Percentiles rank a stretch among this genome's conserved stretches.
Conservation (phyloP, 92 coral and sea anemone genomes). For the Pocillopora grandis region DNA sequence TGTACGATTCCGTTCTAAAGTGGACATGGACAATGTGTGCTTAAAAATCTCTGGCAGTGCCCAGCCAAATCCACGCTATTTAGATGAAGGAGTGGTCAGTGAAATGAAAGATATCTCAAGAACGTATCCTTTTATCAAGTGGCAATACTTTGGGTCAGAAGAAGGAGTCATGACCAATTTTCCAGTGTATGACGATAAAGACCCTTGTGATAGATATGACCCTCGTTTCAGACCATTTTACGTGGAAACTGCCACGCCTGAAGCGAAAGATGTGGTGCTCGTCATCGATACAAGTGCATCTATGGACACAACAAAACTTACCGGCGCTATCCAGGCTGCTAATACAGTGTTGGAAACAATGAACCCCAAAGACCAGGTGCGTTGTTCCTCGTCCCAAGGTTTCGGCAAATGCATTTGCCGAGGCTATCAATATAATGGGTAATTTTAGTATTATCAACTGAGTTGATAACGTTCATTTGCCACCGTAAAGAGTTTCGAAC, state of each 20-base stretch:
- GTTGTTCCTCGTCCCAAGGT: neutral
- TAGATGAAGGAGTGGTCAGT: constrained; percentile 6
- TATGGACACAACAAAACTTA: constrained; percentile 39
- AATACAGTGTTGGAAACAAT: constrained; percentile 51
- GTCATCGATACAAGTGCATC: constrained; percentile 66
- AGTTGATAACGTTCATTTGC: no score
- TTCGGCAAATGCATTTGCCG: neutral
- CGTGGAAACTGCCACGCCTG: constrained; percentile 60
- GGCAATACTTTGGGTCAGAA: constrained; percentile 73
- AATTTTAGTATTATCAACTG: no score
- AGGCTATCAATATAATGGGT: no score
- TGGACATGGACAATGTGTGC: constrained; percentile 25
- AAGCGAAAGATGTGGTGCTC: constrained; percentile 61
- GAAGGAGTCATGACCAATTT: constrained; percentile 47
- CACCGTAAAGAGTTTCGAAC: no score
- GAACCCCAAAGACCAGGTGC: constrained; percentile 66
- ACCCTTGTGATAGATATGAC: constrained; percentile 34
- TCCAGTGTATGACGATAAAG: constrained; percentile 28
- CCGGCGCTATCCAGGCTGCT: constrained; percentile 49
- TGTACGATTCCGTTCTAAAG: constrained; percentile 40
- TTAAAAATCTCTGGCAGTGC: constrained; percentile 29
- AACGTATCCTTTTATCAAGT: constrained; percentile 41
- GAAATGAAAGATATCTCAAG: constrained; percentile 40
- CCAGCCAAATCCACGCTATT: constrained; percentile 19
- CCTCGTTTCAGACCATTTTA: constrained; percentile 62